Evolutionary conservation across 2,797 vertebrate species (phyloP), one percentile per base, ranked within the genome.

Genomic region (Capromys pilorides): DNA sequence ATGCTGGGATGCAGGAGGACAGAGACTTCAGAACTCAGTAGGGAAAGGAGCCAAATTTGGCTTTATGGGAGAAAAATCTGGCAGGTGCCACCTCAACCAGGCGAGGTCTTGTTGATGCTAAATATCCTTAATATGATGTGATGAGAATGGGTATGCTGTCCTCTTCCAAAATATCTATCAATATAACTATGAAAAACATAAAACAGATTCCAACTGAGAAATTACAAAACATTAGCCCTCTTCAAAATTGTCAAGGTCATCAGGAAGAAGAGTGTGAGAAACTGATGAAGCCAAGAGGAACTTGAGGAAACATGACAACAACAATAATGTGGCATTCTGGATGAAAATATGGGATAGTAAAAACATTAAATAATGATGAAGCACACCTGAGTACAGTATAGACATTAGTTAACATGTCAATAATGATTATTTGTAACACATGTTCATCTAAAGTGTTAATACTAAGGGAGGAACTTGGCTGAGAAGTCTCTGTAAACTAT

Each of bases 1-100:
- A 0, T 59, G 6, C n/a, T 1, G n/a, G 28, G 19, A 14, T 3
- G 22, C 45, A 22, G 16, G 26, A 2, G 18, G 2, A 8, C 4
- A 36, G 39, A 45, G 31, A 61, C 31, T 28, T 22, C 62, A 21
- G 14, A 16, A 3, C 10, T 13, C 54, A 13, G 22, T 3, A 3
- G 0, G 28, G 3, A 59, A 73, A 36, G 22, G 45, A 19, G 6
- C 13, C 4, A 2, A 41, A 8, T 1, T 5, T 1, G 18, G n/a
- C 61, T 64, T 31, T 7, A 31, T 24, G 14, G 5, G 10, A 36
- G 45, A 54, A 67, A 62, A 85, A 19, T 9, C 36, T 64, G 36
- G 64, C n/a, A 21, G 54, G 10, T 14, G 59, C 73, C 0, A 12
- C 9, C 2, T 59, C 64, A 49, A 36, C 57, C 33, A 36, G 45